Percentiles rank a stretch among this genome's conserved stretches.
These are phyloP conservation scores for Sepiola atlantica DNA, from an alignment of 2,888 invertebrate species.

Conservation along the genomic window DNA sequence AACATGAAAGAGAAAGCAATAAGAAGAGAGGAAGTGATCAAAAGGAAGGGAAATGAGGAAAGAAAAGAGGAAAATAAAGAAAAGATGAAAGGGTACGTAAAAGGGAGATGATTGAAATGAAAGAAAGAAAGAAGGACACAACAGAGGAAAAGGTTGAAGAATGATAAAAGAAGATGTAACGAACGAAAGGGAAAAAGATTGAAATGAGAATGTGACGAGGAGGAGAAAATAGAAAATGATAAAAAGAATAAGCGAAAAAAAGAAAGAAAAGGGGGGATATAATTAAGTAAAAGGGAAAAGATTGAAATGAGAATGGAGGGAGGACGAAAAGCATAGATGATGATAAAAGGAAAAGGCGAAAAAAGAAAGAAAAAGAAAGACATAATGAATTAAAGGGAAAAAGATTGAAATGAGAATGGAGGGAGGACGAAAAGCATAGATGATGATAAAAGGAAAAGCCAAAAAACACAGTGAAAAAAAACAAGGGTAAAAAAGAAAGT, in stretches of 20 bases:
- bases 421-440: no score
- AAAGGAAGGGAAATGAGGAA: background rate
- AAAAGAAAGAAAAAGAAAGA: background rate
- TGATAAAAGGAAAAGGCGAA: no score
- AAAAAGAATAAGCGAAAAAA: background rate
- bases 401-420: no score
- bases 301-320: background rate
- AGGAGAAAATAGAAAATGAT: background rate
- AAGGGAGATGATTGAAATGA: background rate
- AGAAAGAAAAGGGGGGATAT: background rate
- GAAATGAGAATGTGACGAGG: background rate
- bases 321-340: background rate
- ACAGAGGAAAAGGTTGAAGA: background rate
- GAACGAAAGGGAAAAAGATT: background rate
- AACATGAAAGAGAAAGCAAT: background rate
- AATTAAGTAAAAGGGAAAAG: background rate
- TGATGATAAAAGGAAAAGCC: rapidly evolving
- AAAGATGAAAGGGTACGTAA: background rate
- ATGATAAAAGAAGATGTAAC: background rate
- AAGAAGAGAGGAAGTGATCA: background rate
- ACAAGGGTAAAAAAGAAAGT: background rate
- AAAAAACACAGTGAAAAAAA: background rate
- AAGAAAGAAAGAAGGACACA: background rate
- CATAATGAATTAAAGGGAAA: rapidly evolving
- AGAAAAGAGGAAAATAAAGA: background rate